Percentiles rank a stretch among this genome's conserved stretches.
Evolutionary conservation across 2,888 invertebrate species (phyloP).

Genomic region (Pollenia labialis): DNA sequence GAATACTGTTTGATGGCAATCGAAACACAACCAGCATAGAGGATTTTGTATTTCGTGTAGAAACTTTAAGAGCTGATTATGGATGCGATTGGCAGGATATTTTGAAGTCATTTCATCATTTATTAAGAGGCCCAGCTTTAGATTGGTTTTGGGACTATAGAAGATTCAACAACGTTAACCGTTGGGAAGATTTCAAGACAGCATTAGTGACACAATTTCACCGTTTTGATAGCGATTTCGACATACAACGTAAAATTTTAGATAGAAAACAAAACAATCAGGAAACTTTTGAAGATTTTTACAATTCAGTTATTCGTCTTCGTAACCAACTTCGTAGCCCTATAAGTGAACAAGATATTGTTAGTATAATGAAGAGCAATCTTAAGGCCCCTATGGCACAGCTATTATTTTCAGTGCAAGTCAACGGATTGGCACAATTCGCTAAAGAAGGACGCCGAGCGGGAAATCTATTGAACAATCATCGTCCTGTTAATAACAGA

Average conservation of each 20-base stretch:
- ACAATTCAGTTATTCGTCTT: not conserved
- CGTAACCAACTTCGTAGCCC: constrained; percentile 14
- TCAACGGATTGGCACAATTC: constrained; percentile 3
- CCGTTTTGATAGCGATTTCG: constrained; percentile 30
- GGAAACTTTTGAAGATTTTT: constrained; percentile 35
- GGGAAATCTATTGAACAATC: not conserved
- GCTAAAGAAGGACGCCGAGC: not conserved
- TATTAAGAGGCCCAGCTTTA: not conserved
- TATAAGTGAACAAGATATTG: not conserved
- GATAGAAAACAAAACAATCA: not conserved
- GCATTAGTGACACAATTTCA: constrained; percentile 7
- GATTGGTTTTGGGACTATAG: constrained; percentile 39
- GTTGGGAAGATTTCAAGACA: not conserved
- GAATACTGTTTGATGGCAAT: no score
- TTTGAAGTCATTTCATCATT: constrained; percentile 14
- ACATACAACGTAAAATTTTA: constrained; percentile 17
- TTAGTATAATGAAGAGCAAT: constrained; percentile 23
- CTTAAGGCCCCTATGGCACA: constrained; percentile 3
- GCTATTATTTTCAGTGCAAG: constrained; percentile 9
- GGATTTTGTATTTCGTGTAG: not conserved
- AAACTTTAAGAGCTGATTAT: not conserved
- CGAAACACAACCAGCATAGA: no score
- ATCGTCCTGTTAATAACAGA: not conserved
- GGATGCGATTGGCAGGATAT: not conserved
- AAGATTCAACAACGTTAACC: not conserved